These are phyloP conservation scores for Coregonus clupeaformis DNA, from an alignment of 2,113 vertebrate species.

Conservation along the genomic window DNA sequence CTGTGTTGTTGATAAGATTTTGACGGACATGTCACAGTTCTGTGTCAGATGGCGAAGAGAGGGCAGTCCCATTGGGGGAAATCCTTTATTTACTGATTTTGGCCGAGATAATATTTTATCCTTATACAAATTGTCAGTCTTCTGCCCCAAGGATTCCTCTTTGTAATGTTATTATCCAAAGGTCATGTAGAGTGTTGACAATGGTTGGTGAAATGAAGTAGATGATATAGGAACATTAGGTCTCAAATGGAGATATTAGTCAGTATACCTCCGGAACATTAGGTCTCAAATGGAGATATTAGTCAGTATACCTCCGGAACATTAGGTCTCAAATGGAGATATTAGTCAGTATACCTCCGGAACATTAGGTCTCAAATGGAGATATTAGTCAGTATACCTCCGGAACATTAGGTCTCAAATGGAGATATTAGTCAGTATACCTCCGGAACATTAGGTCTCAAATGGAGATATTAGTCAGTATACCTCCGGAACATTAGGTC, in stretches of 20 bases:
- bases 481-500: neutral
- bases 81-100: neutral
- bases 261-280: constrained; percentile 15
- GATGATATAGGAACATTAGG: neutral
- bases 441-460: neutral
- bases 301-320: constrained; percentile 17
- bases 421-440: constrained; percentile 10
- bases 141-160: neutral
- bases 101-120: neutral
- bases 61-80: neutral
- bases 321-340: neutral
- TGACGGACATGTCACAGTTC: too few species aligned
- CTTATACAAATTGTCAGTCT: neutral
- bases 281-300: neutral
- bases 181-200: neutral
- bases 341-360: constrained; percentile 15
- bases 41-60: neutral
- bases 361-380: neutral
- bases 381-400: constrained; percentile 14
- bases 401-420: neutral
- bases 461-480: neutral
- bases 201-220: neutral
- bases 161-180: neutral
- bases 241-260: neutral
- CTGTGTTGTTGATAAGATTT: neutral